Conservation (phyloP, 2,888 invertebrate genomes). For the Folsomia candida region DNA sequence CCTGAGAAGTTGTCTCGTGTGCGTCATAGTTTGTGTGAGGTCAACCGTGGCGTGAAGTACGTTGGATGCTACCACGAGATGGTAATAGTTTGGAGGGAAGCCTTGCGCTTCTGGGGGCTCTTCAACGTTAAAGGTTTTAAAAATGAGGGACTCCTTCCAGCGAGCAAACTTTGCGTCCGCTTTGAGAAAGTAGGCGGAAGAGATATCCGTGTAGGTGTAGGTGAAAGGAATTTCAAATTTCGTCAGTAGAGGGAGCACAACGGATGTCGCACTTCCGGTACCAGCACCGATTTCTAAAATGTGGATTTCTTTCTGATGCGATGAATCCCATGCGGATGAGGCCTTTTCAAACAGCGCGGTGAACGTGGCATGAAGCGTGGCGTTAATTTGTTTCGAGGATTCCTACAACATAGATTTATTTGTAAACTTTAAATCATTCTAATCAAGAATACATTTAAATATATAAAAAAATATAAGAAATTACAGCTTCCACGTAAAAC, state of each 20-base stretch:
- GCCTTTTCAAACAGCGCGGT: neutral
- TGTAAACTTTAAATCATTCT: neutral
- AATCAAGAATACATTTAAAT: too few relatives aligned
- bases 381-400: neutral
- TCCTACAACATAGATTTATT: neutral
- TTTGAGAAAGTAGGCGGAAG: conserved; percentile 9
- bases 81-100: conserved; percentile 23
- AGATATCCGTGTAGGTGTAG: conserved; percentile 30
- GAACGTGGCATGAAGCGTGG: neutral
- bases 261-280: conserved; percentile 12
- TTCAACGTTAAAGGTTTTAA: conserved; percentile 18
- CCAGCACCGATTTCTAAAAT: conserved; percentile 23
- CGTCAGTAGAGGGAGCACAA: conserved; percentile 9
- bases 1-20: conserved; percentile 12
- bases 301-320: neutral
- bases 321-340: neutral
- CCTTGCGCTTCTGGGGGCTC: conserved; percentile 18
- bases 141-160: neutral
- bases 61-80: conserved; percentile 20
- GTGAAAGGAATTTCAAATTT: conserved; percentile 5
- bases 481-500: neutral
- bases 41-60: conserved; percentile 24
- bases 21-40: conserved; percentile 13
- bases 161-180: conserved; percentile 16
- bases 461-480: too few relatives aligned